Evolutionary conservation across 92 coral and sea anemone genomes (phyloP), one percentile per base, ranked within the genome.

Genomic region (Montipora capitata): DNA sequence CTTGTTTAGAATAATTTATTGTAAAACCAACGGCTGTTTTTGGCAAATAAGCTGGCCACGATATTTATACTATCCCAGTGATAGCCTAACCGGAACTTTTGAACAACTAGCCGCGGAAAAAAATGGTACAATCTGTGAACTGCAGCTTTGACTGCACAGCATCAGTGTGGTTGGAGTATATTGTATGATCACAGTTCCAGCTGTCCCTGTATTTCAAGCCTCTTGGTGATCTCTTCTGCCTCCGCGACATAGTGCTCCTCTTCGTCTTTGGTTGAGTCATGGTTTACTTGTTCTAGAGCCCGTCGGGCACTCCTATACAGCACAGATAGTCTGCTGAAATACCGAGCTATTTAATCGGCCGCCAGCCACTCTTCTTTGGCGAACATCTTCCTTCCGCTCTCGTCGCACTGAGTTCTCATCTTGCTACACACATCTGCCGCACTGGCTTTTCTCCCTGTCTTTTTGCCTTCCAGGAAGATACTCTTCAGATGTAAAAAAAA

Each of bases 381-480:
- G 66, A 61, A 61, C 0, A 15, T 7, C 7, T 61, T 61, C 66
- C 9, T 61, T 4, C 20, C 66, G n/a, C 35, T 61, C 6, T 16
- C 66, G 13, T 61, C 66, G 35, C 66, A 27, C 20, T 15, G 20
- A 61, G 20, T 16, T 61, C 66, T 61, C 35, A 61, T 61, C 66
- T 16, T 61, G 66, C 27, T 61, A 17, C 66, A 61, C 66, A 61
- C 66, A 61, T 61, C 35, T 13, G 13, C 66, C 1, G 66, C 35
- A 61, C 66, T 61, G 3, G 66, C 66, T 17, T 61, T 61, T 61
- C 35, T 61, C 66, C 66, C 64, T 58, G 27, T 61, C 66, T 61
- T 27, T 17, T 61, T 27, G 4, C 66, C 66, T 61, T 61, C 66
- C 66, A 61, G 20, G 20, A 61, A 61, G 20, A 61, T 61, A 14